phyloP scores from a whole-genome alignment of 2,888 invertebrate genomes.

The Mesorhabditis sp. region DNA sequence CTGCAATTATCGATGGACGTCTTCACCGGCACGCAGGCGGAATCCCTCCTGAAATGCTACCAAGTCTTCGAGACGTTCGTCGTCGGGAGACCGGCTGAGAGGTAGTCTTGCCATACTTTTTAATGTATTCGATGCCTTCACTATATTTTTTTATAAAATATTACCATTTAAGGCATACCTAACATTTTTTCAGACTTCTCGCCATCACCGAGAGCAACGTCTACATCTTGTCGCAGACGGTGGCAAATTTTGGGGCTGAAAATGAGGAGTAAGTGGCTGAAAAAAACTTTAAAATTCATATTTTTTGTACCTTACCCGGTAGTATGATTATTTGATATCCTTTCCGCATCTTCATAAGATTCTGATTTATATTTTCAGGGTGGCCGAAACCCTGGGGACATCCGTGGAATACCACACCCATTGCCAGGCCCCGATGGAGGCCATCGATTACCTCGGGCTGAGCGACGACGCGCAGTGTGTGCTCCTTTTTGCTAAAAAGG shows the following conservation, averaged over 20 bases:
- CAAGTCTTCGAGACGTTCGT: constrained; percentile 22
- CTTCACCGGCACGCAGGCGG: constrained; percentile 25
- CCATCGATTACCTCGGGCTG: constrained; percentile 21
- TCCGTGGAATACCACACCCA: constrained; percentile 17
- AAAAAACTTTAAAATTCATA: no score
- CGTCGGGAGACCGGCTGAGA: constrained; percentile 12
- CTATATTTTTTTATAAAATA: no score
- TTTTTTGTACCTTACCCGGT: no score
- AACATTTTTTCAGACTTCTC: constrained; percentile 16
- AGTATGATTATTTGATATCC: no score
- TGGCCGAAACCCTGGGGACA: neutral
- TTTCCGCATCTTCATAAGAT: no score
- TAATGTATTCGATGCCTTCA: no score
- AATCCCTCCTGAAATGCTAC: constrained; percentile 18
- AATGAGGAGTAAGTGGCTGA: no score
- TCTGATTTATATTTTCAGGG: neutral
- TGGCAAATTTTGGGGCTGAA: no score
- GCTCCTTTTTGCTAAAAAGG: constrained; percentile 14
- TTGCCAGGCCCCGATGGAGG: constrained; percentile 12
- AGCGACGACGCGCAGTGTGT: constrained; percentile 12
- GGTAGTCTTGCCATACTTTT: constrained; percentile 10
- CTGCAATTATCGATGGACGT: constrained; percentile 44
- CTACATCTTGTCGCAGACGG: constrained; percentile 19
- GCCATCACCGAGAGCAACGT: constrained; percentile 20
- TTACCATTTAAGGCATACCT: neutral